A percentile compares a stretch with the other conserved stretches of the same genome.
These are phyloP conservation scores for Drosophila paramelanica DNA, from an alignment of 2,888 invertebrate species.

Conservation along the genomic window DNA sequence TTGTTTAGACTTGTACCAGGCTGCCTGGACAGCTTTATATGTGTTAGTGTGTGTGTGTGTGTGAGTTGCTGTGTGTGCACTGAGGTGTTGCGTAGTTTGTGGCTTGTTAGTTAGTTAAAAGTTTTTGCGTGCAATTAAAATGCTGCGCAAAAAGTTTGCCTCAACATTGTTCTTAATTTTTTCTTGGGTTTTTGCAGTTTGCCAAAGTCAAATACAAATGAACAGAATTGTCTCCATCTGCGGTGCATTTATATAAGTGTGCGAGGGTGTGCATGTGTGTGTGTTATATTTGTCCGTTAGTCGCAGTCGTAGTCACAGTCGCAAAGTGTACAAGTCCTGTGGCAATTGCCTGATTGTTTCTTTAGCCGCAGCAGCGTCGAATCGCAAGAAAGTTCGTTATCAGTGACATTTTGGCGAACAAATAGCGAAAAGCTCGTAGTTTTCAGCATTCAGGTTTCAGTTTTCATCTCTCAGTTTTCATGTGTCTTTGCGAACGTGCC, in stretches of 20 bases:
- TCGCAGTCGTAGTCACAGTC: slow-evolving; percentile 52
- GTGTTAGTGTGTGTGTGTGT: slow-evolving; percentile 14
- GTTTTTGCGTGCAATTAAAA: slow-evolving; percentile 80
- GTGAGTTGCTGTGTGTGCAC: slow-evolving; percentile 55
- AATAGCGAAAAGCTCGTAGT: slow-evolving; percentile 56
- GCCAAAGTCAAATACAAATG: slow-evolving; percentile 75
- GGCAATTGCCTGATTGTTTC: slow-evolving; percentile 78
- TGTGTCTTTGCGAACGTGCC: slow-evolving; percentile 45
- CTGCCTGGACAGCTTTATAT: slow-evolving; percentile 15
- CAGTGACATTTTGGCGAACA: slow-evolving; percentile 73
- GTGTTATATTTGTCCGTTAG: slow-evolving; percentile 10
- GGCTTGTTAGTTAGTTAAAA: slow-evolving; percentile 80
- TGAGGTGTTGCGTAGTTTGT: slow-evolving; percentile 78
- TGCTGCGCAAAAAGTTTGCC: slow-evolving; percentile 78
- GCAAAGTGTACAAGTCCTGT: slow-evolving; percentile 69
- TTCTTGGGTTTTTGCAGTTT: slow-evolving; percentile 69
- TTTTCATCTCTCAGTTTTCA: slow-evolving; percentile 17
- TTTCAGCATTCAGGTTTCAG: slow-evolving; percentile 10
- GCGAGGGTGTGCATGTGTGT: slow-evolving; percentile 21
- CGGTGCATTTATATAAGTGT: slow-evolving; percentile 7
- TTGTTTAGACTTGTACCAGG: slow-evolving; percentile 57
- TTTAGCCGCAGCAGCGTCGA: slow-evolving; percentile 67
- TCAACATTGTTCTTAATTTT: slow-evolving; percentile 75
- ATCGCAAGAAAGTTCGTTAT: slow-evolving; percentile 70
- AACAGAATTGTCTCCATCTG: slow-evolving; percentile 67